phyloP scores from a whole-genome alignment of 35 echinoderm and acorn worm genomes.

The Lytechinus pictus region DNA sequence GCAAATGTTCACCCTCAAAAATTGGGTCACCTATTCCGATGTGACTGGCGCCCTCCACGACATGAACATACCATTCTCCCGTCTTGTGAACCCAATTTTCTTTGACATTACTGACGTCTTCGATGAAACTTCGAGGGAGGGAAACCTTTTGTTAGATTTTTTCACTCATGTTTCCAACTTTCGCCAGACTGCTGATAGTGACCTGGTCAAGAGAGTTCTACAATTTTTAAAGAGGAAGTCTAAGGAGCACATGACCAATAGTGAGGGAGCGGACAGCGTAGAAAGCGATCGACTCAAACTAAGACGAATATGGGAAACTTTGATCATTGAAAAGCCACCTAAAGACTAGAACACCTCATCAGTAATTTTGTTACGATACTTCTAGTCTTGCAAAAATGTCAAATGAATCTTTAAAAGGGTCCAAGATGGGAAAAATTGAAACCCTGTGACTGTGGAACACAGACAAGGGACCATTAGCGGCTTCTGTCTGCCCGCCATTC shows the following conservation, averaged over 20 bases:
- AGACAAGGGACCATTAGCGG: no score
- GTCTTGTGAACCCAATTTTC: not conserved
- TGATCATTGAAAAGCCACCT: not conserved
- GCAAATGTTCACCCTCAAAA: not conserved
- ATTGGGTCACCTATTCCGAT: not conserved
- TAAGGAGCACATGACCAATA: not conserved
- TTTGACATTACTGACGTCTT: not conserved
- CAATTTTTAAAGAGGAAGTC: not conserved
- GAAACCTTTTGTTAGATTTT: not conserved
- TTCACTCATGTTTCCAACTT: not conserved
- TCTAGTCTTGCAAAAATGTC: no score
- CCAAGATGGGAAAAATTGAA: no score
- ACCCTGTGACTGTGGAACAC: no score
- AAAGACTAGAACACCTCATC: no score
- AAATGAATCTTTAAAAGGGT: no score
- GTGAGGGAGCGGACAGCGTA: not conserved
- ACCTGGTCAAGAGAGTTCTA: not conserved
- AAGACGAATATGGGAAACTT: not conserved
- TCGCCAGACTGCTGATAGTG: not conserved
- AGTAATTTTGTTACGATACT: no score
- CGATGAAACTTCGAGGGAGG: not conserved
- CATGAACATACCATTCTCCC: not conserved
- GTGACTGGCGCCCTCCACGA: not conserved
- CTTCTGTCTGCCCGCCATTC: no score
- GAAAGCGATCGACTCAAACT: not conserved